Evolutionary conservation across 2,113 vertebrate species (phyloP), one percentile per base, ranked within the genome.

Genomic region (Hassar affinis): DNA sequence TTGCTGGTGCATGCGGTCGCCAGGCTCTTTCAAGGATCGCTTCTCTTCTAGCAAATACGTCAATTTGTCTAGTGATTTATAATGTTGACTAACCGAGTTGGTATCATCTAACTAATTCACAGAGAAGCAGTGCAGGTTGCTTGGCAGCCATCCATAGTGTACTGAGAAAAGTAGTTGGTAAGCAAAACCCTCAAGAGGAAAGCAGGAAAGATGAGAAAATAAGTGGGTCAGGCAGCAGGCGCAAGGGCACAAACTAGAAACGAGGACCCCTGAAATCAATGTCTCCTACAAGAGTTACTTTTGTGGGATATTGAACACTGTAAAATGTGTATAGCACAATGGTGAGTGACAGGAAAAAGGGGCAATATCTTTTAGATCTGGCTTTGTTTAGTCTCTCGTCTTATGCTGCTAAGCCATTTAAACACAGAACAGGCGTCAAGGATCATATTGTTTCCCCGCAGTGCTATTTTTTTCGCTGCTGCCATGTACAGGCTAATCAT

Each of bases 121-220:
- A 52, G 87, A 85, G 85, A 85, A 68, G 80, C 81, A 69, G 61
- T 74, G 82, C 68, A 38, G 84, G 87, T 88, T 92, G 91, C 87
- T 92, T 92, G 92, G 91, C 92, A 78, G 85, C 86, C 88, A 82
- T 93, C 92, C 91, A 93, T 91, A 92, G 83, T 87, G 90, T 92
- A 93, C 93, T 93, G 90, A 8, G 87, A 86, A 91, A 92, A 90
- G 90, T 90, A 91, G 87, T 82, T 87, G 89, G 91, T 91, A 92
- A 91, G 88, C 90, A 89, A 90, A 93, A 91, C 86, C 91, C 93
- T 93, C 92, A 85, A 83, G 92, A 93, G 93, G 91, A 90, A 91
- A 91, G 88, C 85, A 86, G 90, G 93, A 94, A 94, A 93, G 92
- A 94, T 93, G 94, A 94, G 93, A 94, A 93, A 93, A 95, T 95